Base-by-base conservation (phyloP, 2,797 vertebrate species). In the Arremon aurantiirostris region DNA sequence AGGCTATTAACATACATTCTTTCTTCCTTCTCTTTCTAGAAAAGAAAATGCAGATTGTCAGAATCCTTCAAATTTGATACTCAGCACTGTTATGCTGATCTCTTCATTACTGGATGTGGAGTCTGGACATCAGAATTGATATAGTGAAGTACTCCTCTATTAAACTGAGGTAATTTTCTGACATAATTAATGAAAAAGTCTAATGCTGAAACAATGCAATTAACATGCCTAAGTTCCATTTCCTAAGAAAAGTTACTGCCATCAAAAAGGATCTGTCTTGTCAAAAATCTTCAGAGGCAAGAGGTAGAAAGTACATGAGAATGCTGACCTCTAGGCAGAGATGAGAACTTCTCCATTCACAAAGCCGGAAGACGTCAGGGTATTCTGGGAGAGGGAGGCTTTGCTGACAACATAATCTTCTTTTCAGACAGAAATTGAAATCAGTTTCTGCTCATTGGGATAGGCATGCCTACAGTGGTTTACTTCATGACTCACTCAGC, bases 141-240 rank as follows among this genome's bases (percentile, higher is more conserved):
- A 39, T 26, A 61, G 64, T 57, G 70, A 94, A 90, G 64, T 76
- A 41, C 68, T 77, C 76, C 44, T 11, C 85, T 73, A 19, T 30
- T 96, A 91, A 90, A 53, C 53, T 42, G 49, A 97, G 93, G 94
- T 96, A 96, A 94, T 82, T 91, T 86, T 91, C 44, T 84, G 80
- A 34, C 27, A 26, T 18, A 82, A 89, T 77, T 87, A 76, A 65
- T 72, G 35, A 47, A 90, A 75, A 76, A 56, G 15, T 60, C 46
- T 78, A 90, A 65, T 44, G 35, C 8, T 78, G 46, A 92, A 93
- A 70, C 53, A 79, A 69, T 6, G 14, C 3, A 2, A 55, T 75
- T 89, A 94, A 72, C 34, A 64, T 2, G 2, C 68, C 57, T 91
- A n/a, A 75, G 50, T 78, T 90, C 75, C 18, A 61, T 87, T 88